phyloP scores from a whole-genome alignment of 2,113 vertebrate genomes.

The Zootoca vivipara region DNA sequence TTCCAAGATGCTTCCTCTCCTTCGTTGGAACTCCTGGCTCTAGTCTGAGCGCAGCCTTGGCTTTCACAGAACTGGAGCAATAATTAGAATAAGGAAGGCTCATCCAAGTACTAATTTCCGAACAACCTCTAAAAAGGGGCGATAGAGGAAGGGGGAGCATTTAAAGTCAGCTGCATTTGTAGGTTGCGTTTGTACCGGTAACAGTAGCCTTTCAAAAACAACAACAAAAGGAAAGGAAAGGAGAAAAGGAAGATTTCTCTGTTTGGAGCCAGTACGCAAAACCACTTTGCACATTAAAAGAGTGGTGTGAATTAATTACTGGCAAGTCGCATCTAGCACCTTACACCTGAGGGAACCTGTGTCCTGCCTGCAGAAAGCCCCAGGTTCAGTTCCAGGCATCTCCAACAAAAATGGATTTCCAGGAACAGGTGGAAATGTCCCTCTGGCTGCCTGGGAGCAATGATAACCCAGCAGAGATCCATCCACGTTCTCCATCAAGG shows the following conservation, averaged over 20 bases:
- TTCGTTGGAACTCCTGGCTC: slow-evolving; percentile 39
- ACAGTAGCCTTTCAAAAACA: background rate
- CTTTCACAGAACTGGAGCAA: slow-evolving; percentile 48
- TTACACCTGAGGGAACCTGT: background rate
- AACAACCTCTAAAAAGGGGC: background rate
- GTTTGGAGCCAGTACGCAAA: background rate
- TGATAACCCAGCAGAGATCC: background rate
- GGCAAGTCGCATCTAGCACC: background rate
- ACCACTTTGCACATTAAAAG: background rate
- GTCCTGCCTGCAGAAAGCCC: background rate
- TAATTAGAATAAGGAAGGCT: slow-evolving; percentile 48
- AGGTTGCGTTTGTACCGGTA: slow-evolving; percentile 36
- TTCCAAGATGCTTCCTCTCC: slow-evolving; percentile 25
- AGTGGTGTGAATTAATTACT: background rate
- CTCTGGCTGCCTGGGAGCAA: background rate
- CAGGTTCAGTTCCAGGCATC: background rate
- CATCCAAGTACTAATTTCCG: slow-evolving; percentile 34
- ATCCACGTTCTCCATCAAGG: background rate
- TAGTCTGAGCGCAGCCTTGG: background rate
- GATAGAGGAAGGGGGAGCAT: background rate
- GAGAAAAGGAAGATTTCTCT: background rate
- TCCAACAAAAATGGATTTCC: background rate
- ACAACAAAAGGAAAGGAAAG: background rate
- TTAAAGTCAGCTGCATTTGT: slow-evolving; percentile 29
- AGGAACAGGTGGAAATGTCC: background rate